These are phyloP conservation scores for Gavialis gangeticus DNA, from an alignment of 2,113 vertebrate species.

Conservation along the genomic window DNA sequence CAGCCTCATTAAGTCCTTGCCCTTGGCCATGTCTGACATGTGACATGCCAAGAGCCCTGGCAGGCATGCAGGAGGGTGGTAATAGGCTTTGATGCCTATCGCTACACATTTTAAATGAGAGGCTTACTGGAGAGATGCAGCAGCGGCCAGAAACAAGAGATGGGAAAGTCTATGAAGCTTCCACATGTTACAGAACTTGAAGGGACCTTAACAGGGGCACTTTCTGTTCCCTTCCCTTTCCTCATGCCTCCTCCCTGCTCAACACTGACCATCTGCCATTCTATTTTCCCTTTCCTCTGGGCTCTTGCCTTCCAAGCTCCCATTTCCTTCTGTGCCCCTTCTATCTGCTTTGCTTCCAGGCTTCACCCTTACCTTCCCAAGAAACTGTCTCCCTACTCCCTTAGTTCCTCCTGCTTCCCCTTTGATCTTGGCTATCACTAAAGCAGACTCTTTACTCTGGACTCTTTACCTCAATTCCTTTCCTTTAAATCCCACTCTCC, in stretches of 20 bases:
- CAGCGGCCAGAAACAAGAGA: neutral
- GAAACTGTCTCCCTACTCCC: neutral
- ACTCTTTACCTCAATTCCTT: neutral
- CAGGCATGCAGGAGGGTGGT: neutral
- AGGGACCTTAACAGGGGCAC: no score
- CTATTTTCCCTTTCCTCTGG: neutral
- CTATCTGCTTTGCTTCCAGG: neutral
- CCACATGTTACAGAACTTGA: neutral
- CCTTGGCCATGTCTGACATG: neutral
- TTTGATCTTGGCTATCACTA: neutral
- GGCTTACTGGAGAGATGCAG: neutral
- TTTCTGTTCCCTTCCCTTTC: neutral
- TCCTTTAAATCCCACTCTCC: neutral
- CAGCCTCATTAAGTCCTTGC: neutral
- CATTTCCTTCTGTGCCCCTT: neutral
- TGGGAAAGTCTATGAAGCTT: neutral
- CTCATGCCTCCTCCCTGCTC: neutral
- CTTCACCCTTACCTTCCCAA: neutral
- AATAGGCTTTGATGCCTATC: no score
- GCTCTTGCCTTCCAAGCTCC: neutral
- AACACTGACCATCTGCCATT: neutral
- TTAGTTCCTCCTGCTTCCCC: rapidly evolving
- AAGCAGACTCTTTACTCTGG: neutral
- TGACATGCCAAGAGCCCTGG: neutral
- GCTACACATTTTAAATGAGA: neutral